Base-by-base conservation (phyloP, 2,888 invertebrate species). In the Drosophila seclusa region DNA sequence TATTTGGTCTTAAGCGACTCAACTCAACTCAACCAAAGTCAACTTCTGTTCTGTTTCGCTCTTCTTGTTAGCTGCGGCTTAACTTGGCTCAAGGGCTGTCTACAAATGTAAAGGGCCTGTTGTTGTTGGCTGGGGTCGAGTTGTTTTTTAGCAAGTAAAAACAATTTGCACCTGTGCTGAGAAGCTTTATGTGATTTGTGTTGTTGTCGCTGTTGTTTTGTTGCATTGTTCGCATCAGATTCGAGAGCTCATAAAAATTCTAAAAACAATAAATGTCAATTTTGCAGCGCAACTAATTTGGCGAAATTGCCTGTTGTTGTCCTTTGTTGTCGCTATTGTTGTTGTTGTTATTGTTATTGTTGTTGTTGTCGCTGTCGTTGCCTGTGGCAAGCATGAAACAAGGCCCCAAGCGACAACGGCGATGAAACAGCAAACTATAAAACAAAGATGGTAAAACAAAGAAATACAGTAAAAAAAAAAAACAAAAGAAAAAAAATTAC, bases 241-340 rank as follows among this genome's bases (percentile, higher is more conserved):
- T 27, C 36, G 54, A 64, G 45, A 73, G 68, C 82, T 89, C 74
- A 75, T 84, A 82, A 84, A 89, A 87, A 84, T 73, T 77, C 70
- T 72, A 73, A 82, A 84, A 87, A 89, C 85, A 85, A 85, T 85
- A 85, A 89, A 85, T 84, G 85, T 84, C 87, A 84, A 87, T 87
- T 89, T 82, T 68, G 67, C 69, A 78, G 72, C 72, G 57, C 72
- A 84, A 75, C 89, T 84, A 89, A 89, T 84, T 82, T 77, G 68
- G 40, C 38, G 16, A 70, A 59, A 45, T 34, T 79, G 65, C 53
- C 57, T 38, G 67, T 32, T 62, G 40, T 62, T 24, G 62, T 31
- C 27, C 24, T n/a, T 50, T 38, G 24, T 29, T 45, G 8, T 31
- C 24, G 49, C 21, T 57, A n/a, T 27, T 11, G 21, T 27, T 42